These are phyloP conservation scores for Catocala fraxini DNA, from an alignment of 2,888 invertebrate species.

Conservation along the genomic window DNA sequence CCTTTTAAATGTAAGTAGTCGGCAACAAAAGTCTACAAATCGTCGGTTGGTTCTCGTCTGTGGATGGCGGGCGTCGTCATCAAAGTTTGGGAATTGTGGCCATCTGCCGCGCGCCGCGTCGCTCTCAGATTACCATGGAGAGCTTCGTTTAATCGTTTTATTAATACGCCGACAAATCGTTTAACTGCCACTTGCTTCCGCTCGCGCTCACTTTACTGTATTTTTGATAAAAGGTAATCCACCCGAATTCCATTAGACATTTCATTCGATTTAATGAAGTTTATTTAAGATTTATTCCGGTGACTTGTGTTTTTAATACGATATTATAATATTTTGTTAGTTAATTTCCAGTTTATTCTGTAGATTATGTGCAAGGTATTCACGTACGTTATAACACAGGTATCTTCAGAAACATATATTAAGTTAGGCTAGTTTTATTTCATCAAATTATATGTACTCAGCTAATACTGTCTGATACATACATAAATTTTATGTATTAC, in stretches of 20 bases:
- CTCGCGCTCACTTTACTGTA: constrained; percentile 57
- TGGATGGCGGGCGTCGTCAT: constrained; percentile 79
- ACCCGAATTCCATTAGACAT: constrained; percentile 38
- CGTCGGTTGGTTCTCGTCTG: constrained; percentile 71
- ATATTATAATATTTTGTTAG: too few relatives aligned
- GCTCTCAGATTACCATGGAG: constrained; percentile 84
- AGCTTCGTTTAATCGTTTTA: constrained; percentile 87
- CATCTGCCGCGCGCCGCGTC: constrained; percentile 83
- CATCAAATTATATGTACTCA: too few relatives aligned
- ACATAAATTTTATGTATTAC: too few relatives aligned
- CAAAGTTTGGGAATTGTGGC: constrained; percentile 85
- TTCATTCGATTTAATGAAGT: constrained; percentile 3
- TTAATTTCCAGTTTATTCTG: too few relatives aligned
- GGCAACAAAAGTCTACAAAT: constrained; percentile 78
- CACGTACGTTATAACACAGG: too few relatives aligned
- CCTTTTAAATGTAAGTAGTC: constrained; percentile 69
- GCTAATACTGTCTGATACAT: too few relatives aligned
- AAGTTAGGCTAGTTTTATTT: too few relatives aligned
- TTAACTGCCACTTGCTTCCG: constrained; percentile 76
- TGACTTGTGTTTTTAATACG: too few relatives aligned
- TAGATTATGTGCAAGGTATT: too few relatives aligned
- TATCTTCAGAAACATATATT: too few relatives aligned
- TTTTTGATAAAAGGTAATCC: constrained; percentile 47
- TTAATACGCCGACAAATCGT: constrained; percentile 87
- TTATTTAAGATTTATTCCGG: not conserved